Evolutionary conservation across 2,888 invertebrate genomes (phyloP).

Genomic region (Cylloceria caligata): DNA sequence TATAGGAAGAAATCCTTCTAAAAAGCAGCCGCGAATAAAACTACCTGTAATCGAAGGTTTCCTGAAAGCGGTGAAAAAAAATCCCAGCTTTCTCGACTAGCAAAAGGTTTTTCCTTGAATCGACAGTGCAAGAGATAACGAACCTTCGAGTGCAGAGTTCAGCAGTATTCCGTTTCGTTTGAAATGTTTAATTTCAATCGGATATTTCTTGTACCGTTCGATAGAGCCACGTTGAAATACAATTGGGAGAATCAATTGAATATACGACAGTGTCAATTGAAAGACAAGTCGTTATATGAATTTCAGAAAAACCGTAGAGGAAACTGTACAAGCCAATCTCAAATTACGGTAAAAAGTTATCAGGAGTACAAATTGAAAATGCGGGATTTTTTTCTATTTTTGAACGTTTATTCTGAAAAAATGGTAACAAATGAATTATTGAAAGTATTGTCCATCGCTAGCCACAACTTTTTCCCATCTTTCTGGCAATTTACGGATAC

Average conservation of each 20-base stretch:
- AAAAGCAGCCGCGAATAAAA: slow-evolving; percentile 18
- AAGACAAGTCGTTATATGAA: slow-evolving; percentile 21
- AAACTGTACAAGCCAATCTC: slow-evolving; percentile 8
- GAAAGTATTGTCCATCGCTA: too few relatives aligned
- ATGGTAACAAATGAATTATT: too few relatives aligned
- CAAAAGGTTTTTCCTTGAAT: slow-evolving; percentile 40
- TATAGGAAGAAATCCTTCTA: slow-evolving; percentile 26
- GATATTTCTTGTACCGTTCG: slow-evolving; percentile 48
- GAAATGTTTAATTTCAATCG: slow-evolving; percentile 57
- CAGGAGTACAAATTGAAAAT: too few relatives aligned
- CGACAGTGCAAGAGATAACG: slow-evolving; percentile 37
- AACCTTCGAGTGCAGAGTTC: slow-evolving; percentile 19
- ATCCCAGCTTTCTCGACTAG: slow-evolving; percentile 4
- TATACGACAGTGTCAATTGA: not conserved
- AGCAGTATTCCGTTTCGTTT: slow-evolving; percentile 44
- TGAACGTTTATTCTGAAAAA: too few relatives aligned
- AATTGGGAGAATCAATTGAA: slow-evolving; percentile 47
- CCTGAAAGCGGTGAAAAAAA: slow-evolving; percentile 23
- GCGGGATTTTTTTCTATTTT: too few relatives aligned
- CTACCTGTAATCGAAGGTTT: slow-evolving; percentile 40
- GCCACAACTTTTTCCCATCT: too few relatives aligned
- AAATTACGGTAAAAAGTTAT: slow-evolving; percentile 1
- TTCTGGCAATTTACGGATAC: too few relatives aligned
- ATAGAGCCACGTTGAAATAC: slow-evolving; percentile 18
- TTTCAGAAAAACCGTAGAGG: not conserved